Evolutionary conservation across 2,797 vertebrate genomes (phyloP), one percentile per base, ranked within the genome.

Genomic region (Cygnus olor): DNA sequence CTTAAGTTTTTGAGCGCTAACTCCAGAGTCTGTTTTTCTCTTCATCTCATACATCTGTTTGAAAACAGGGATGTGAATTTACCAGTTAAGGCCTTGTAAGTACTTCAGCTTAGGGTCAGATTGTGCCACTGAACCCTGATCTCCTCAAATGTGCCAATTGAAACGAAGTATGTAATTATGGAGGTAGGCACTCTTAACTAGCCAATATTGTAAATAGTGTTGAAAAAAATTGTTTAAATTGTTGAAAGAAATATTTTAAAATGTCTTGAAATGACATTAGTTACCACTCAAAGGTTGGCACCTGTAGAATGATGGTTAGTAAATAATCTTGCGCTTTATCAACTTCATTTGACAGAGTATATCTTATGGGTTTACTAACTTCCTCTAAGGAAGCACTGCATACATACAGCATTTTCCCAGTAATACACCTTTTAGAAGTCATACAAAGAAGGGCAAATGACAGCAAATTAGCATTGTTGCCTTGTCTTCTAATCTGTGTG

Each of bases 1-100:
- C 64, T 82, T 78, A 91, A 30, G 56, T 90, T 95, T 95, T 95
- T 86, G 96, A 95, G 93, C 80, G 56, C 69, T 87, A 92, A 66
- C n/a, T 90, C 2, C 0, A 68, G 85, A 96, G 57, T 76, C 72
- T 79, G 63, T 65, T 71, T 83, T 85, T 80, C 90, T 85, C 44
- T 87, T 88, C 54, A n/a, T 94, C 58, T 93, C 76, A 63, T n/a
- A 32, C 6, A 51, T 63, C 49, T 20, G 11, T 89, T 93, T 91
- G 89, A 91, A 96, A 96, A 60, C 40, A 81, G 61, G 19, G 66
- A 78, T 88, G 66, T 77, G 89, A 85, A 85, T 92, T 88, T 93
- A 60, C 18, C 77, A 40, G 74, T 40, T 94, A 68, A 90, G 90
- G 65, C 34, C 40, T 87, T 89, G 70, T 49, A 61, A 85, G 65